phyloP scores from a whole-genome alignment of 1,140 invertebrate genomes.

The Mactra quadrangularis region DNA sequence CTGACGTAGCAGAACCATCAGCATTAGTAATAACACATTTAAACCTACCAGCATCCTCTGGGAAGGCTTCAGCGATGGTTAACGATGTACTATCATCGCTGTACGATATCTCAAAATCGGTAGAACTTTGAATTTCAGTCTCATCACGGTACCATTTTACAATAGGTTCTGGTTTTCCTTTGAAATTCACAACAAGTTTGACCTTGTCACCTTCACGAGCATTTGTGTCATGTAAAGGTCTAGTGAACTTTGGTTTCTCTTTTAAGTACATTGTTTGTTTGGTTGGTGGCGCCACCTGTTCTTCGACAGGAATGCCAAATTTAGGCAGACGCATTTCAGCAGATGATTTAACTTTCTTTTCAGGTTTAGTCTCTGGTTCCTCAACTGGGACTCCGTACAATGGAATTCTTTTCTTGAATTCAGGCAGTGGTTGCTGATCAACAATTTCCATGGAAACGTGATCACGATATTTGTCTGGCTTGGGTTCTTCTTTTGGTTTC shows the following conservation, averaged over 20 bases:
- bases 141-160: slow-evolving; percentile 91
- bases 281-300: slow-evolving; percentile 48
- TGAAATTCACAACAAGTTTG: slow-evolving; percentile 89
- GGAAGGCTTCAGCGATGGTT: slow-evolving; percentile 97
- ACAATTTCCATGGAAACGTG: slow-evolving; percentile 75
- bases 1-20: slow-evolving; percentile 89
- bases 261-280: slow-evolving; percentile 63
- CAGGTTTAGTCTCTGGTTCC: slow-evolving; percentile 32
- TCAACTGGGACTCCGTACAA: slow-evolving; percentile 70
- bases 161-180: slow-evolving; percentile 89
- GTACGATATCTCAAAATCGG: slow-evolving; percentile 80
- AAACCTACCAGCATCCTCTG: slow-evolving; percentile 96
- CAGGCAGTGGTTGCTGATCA: slow-evolving; percentile 65
- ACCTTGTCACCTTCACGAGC: slow-evolving; percentile 90
- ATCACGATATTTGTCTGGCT: slow-evolving; percentile 69
- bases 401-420: slow-evolving; percentile 75
- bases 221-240: slow-evolving; percentile 73
- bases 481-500: slow-evolving; percentile 65
- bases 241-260: slow-evolving; percentile 72
- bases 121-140: slow-evolving; percentile 75
- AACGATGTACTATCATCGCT: slow-evolving; percentile 86
- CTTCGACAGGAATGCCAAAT: slow-evolving; percentile 48
- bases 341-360: slow-evolving; percentile 38
- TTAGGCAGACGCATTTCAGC: slow-evolving; percentile 50
- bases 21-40: slow-evolving; percentile 95